A percentile compares a stretch with the other conserved stretches of the same genome.
Conservation (phyloP, 2,888 invertebrate genomes). For the Coenonympha arcania region DNA sequence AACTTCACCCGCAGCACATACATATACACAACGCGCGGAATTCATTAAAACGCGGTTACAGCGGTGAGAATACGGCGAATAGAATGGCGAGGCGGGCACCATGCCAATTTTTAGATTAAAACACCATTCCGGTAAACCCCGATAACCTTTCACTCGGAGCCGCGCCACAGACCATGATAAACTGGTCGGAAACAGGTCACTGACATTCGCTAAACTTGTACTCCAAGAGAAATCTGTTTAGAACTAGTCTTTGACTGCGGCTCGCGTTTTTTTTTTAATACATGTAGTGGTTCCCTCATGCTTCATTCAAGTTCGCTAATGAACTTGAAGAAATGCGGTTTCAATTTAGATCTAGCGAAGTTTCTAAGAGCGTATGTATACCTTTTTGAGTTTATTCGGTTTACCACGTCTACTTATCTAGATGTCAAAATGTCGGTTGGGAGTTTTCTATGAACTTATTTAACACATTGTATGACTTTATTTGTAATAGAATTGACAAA, state of each 20-base stretch:
- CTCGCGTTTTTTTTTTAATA: slow-evolving; percentile 2
- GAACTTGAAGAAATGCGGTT: slow-evolving; percentile 1
- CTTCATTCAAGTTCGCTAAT: slow-evolving; percentile 7
- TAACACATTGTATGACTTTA: too few species aligned
- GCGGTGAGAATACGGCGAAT: slow-evolving; percentile 53
- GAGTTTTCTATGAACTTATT: too few species aligned
- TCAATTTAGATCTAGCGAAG: neutral
- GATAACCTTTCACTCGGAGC: neutral
- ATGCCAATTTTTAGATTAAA: slow-evolving; percentile 51
- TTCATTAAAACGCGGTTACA: slow-evolving; percentile 62
- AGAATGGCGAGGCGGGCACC: slow-evolving; percentile 47
- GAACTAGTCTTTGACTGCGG: slow-evolving; percentile 18
- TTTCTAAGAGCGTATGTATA: neutral
- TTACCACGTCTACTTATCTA: too few species aligned
- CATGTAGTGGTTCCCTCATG: neutral
- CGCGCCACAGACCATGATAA: slow-evolving; percentile 6
- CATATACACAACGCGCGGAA: slow-evolving; percentile 22
- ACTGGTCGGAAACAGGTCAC: slow-evolving; percentile 23
- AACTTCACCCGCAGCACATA: too few species aligned
- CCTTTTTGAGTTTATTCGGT: neutral
- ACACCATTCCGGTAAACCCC: slow-evolving; percentile 10
- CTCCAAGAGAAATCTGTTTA: slow-evolving; percentile 20
- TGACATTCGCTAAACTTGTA: slow-evolving; percentile 25
- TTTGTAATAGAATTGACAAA: too few species aligned
- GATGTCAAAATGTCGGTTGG: too few species aligned